Evolutionary conservation across 2,797 vertebrate species (phyloP).

Genomic region (Sebastes steindachneri): DNA sequence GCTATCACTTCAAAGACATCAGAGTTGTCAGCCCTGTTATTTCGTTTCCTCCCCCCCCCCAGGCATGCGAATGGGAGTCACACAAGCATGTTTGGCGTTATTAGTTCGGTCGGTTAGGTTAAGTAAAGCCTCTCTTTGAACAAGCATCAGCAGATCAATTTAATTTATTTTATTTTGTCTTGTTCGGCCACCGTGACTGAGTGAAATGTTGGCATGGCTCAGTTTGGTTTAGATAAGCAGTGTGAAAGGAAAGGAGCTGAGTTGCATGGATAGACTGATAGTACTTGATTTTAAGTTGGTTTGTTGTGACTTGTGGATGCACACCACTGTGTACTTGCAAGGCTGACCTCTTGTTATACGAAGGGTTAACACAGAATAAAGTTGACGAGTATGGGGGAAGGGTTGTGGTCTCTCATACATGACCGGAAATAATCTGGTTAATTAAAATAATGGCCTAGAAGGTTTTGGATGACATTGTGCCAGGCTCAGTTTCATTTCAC

Average conservation of each 20-base stretch:
- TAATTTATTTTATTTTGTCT: background rate
- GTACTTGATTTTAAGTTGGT: background rate
- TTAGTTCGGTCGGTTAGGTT: background rate
- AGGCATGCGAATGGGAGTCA: constrained; percentile 15
- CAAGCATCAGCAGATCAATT: background rate
- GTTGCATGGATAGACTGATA: background rate
- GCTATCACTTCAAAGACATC: constrained; percentile 36
- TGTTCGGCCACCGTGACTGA: background rate
- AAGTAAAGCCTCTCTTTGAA: background rate
- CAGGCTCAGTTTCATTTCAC: background rate
- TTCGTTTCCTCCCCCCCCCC: background rate
- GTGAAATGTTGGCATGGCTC: background rate
- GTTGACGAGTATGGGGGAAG: background rate
- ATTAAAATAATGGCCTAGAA: background rate
- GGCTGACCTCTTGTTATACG: background rate
- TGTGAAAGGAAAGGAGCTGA: background rate
- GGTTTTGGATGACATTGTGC: background rate
- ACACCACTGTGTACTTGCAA: background rate
- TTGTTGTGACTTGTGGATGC: background rate
- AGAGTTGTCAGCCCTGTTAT: constrained; percentile 27
- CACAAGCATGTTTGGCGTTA: background rate
- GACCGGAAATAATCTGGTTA: background rate
- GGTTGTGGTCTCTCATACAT: background rate
- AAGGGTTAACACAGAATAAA: background rate
- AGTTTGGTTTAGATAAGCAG: background rate